These are phyloP conservation scores for Parasteatoda tepidariorum DNA, from an alignment of 1,140 invertebrate species.

Conservation along the genomic window DNA sequence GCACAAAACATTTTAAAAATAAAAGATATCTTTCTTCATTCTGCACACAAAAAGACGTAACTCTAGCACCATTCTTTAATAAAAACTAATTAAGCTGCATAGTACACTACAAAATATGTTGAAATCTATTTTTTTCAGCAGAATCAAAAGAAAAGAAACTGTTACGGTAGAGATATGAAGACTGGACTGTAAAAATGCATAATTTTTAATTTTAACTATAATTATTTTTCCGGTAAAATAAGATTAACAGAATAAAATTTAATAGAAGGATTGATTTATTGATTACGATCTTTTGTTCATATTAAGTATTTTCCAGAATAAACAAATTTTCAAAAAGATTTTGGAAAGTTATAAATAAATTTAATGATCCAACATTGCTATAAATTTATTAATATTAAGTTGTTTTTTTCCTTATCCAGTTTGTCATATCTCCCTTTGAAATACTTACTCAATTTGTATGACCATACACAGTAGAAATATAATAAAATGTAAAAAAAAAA, in stretches of 20 bases:
- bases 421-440: background rate
- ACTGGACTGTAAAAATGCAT: slow-evolving; percentile 6
- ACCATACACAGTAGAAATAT: background rate
- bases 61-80: slow-evolving; percentile 57
- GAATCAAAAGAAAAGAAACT: background rate
- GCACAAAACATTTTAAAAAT: slow-evolving; percentile 33
- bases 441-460: background rate
- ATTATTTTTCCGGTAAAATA: background rate
- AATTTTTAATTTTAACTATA: background rate
- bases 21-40: slow-evolving; percentile 29
- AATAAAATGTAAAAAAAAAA: background rate
- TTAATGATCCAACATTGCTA: too few species aligned
- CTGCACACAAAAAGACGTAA: slow-evolving; percentile 52
- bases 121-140: background rate
- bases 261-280: too few species aligned
- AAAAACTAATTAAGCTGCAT: slow-evolving; percentile 46
- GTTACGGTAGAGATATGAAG: slow-evolving; percentile 23
- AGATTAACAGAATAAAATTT: too few species aligned
- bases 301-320: too few species aligned
- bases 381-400: too few species aligned
- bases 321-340: too few species aligned
- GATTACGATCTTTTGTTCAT: too few species aligned
- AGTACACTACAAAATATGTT: slow-evolving; percentile 37
- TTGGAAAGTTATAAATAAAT: too few species aligned
- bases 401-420: background rate